These are phyloP conservation scores for Forbesichthys papilliferus DNA, from an alignment of 2,113 vertebrate genomes.

Conservation along the genomic window DNA sequence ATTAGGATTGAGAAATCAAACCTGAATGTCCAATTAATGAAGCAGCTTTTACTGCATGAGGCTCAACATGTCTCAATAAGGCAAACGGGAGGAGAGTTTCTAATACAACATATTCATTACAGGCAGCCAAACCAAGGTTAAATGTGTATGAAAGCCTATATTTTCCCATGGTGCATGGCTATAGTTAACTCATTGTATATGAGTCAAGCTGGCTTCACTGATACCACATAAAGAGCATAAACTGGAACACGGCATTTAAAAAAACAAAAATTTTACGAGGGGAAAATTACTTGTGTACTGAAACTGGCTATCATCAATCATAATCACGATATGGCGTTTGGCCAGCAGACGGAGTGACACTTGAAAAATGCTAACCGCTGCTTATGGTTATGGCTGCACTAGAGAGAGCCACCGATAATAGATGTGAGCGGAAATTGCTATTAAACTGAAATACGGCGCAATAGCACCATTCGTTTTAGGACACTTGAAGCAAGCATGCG, in stretches of 20 bases:
- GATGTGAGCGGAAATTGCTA: constrained; percentile 40
- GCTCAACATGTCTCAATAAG: not conserved
- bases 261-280: constrained; percentile 22
- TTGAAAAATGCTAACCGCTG: constrained; percentile 49
- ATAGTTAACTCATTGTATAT: constrained; percentile 19
- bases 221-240: constrained; percentile 47
- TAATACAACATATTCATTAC: not conserved
- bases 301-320: constrained; percentile 59
- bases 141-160: constrained; percentile 2
- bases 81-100: constrained; percentile 13
- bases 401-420: constrained; percentile 42
- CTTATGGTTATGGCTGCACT: constrained; percentile 34
- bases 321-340: constrained; percentile 48
- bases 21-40: constrained; percentile 12
- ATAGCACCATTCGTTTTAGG: constrained; percentile 7
- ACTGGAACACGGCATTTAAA: constrained; percentile 37
- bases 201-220: constrained; percentile 26
- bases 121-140: constrained; percentile 11
- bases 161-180: constrained; percentile 1
- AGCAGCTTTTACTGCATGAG: not conserved
- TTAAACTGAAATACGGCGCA: constrained; percentile 47
- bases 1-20: constrained; percentile 8
- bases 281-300: constrained; percentile 45
- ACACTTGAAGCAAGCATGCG: constrained; percentile 6
- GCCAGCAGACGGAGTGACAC: constrained; percentile 39